Conservation (phyloP, 2,797 vertebrate species). For the Mus minutoides region DNA sequence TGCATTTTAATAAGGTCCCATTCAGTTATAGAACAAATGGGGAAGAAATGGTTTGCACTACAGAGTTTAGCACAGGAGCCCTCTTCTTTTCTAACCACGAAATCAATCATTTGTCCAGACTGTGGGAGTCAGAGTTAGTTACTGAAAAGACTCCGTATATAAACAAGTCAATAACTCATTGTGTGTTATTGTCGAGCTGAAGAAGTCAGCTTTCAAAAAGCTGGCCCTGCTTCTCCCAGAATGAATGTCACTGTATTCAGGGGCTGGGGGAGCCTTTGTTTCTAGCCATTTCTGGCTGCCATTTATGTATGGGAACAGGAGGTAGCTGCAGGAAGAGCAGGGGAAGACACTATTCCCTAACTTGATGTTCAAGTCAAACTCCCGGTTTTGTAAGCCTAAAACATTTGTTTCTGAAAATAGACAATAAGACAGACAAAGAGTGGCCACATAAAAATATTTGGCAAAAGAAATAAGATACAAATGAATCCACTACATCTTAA, state of each 20-base stretch:
- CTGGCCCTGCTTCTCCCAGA: conserved; percentile 87
- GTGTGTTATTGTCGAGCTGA: conserved; percentile 90
- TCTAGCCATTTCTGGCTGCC: conserved; percentile 84
- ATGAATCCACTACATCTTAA: conserved; percentile 1
- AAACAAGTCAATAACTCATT: conserved; percentile 95
- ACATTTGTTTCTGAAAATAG: conserved; percentile 41
- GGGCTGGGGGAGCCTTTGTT: conserved; percentile 87
- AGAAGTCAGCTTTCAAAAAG: conserved; percentile 90
- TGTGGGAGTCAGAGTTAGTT: conserved; percentile 91
- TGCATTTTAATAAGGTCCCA: conserved; percentile 92
- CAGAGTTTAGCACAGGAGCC: conserved; percentile 89
- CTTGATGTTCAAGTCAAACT: conserved; percentile 56
- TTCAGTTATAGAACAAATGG: conserved; percentile 89
- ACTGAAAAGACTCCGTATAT: conserved; percentile 92
- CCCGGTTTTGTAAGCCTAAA: conserved; percentile 61
- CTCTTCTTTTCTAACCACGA: conserved; percentile 89
- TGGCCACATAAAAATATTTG: conserved; percentile 12
- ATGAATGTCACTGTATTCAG: conserved; percentile 90
- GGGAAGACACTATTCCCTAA: conserved; percentile 57
- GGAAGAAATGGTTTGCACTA: conserved; percentile 89
- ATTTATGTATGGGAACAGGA: conserved; percentile 88
- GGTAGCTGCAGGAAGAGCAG: conserved; percentile 80
- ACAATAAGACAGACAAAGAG: not conserved
- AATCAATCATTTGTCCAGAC: conserved; percentile 94
- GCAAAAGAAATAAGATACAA: conserved; percentile 44